phyloP scores from a whole-genome alignment of 2,113 vertebrate species.

The Phyllostomus hastatus region DNA sequence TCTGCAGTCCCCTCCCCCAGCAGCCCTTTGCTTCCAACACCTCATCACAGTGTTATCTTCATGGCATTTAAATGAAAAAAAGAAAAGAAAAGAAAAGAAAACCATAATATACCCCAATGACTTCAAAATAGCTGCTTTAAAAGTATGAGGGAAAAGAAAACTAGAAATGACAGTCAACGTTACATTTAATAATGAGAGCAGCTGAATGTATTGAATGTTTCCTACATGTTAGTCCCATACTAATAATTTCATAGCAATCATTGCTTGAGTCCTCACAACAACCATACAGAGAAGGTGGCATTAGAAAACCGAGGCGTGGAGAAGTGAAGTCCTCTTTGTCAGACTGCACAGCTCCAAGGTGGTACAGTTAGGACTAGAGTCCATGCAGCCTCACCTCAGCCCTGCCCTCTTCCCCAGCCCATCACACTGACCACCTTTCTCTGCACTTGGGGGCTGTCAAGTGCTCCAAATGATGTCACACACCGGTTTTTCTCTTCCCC shows the following conservation, averaged over 20 bases:
- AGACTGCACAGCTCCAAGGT: neutral
- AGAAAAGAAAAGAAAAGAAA: neutral
- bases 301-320: neutral
- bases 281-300: neutral
- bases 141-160: neutral
- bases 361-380: neutral
- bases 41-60: neutral
- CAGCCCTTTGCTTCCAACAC: neutral
- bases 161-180: neutral
- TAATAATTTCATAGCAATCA: neutral
- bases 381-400: fast-evolving
- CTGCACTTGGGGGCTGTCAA: fast-evolving
- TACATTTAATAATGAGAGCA: neutral
- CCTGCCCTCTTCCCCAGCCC: fast-evolving
- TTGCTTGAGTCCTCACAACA: neutral
- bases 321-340: neutral
- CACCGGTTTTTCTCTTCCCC: neutral
- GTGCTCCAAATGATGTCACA: fast-evolving
- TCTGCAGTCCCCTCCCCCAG: fast-evolving
- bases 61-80: neutral
- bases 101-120: neutral
- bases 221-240: neutral
- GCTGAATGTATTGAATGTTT: neutral
- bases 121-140: neutral
- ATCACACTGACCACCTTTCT: fast-evolving